Conservation (phyloP, 2,797 vertebrate genomes). For the Brotula barbata region DNA sequence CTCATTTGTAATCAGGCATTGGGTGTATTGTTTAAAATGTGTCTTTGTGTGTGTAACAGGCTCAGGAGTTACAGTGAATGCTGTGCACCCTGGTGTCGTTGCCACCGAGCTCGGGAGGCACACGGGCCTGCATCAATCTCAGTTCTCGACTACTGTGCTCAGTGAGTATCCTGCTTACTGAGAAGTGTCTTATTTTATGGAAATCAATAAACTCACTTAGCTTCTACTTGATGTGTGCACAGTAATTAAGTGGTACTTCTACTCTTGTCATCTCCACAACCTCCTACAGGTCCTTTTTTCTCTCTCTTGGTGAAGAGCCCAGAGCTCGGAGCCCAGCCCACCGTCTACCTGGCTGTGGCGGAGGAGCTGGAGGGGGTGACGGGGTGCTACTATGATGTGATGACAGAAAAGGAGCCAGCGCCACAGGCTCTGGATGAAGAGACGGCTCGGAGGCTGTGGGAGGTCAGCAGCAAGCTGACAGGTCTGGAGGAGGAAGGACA, state of each 20-base stretch:
- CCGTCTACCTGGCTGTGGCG: constrained; percentile 81
- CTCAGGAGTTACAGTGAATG: constrained; percentile 82
- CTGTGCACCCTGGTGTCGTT: constrained; percentile 85
- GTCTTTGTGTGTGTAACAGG: constrained; percentile 66
- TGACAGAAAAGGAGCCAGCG: constrained; percentile 82
- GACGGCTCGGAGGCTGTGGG: constrained; percentile 80
- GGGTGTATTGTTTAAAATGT: constrained; percentile 49
- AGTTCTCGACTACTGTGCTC: constrained; percentile 80
- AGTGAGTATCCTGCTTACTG: constrained; percentile 69
- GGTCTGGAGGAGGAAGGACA: constrained; percentile 67
- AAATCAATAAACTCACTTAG: constrained; percentile 29
- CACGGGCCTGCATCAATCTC: constrained; percentile 82
- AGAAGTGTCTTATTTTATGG: constrained; percentile 25
- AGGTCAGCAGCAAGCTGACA: constrained; percentile 81
- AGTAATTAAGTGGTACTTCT: background rate
- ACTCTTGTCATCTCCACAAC: background rate
- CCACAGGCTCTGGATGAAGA: constrained; percentile 82
- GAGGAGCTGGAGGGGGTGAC: constrained; percentile 82
- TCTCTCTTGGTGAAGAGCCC: constrained; percentile 84
- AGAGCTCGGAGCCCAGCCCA: constrained; percentile 83
- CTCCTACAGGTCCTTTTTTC: constrained; percentile 82
- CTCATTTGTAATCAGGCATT: constrained; percentile 50
- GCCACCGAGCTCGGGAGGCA: constrained; percentile 85
- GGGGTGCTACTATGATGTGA: constrained; percentile 84
- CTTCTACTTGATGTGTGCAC: constrained; percentile 11